phyloP scores from a whole-genome alignment of 2,797 vertebrate genomes.

The Propithecus perrieri region DNA sequence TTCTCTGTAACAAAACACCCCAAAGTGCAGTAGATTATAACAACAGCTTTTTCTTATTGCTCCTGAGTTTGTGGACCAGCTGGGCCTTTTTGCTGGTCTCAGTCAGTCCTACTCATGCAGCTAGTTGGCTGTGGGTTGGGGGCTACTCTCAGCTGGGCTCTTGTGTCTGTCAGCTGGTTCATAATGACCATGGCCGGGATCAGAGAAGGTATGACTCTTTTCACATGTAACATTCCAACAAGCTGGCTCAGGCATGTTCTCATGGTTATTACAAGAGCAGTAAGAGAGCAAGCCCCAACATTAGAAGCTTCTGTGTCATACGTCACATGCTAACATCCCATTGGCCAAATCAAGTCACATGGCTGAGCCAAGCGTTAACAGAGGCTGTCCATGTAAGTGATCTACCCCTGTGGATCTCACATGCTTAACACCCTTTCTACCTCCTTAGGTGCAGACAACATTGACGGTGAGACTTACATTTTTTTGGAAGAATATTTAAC shows the following conservation, averaged over 20 bases:
- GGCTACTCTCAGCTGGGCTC: neutral
- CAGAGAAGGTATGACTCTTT: neutral
- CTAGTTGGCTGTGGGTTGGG: neutral
- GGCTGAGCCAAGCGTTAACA: neutral
- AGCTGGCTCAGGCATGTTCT: neutral
- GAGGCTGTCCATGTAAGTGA: neutral
- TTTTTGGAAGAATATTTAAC: neutral
- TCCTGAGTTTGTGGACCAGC: neutral
- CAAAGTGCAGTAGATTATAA: neutral
- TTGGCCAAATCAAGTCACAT: neutral
- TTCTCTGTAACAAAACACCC: neutral
- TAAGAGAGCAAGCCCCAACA: neutral
- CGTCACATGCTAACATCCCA: neutral
- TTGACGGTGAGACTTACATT: neutral
- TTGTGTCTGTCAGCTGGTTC: neutral
- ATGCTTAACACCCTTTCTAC: neutral
- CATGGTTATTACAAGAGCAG: neutral
- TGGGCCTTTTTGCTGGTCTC: neutral
- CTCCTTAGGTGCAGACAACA: neutral
- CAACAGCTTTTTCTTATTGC: neutral
- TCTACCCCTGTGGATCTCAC: neutral
- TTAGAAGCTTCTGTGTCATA: neutral
- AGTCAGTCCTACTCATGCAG: neutral
- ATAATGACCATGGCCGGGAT: neutral
- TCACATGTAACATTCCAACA: neutral